Evolutionary conservation across 2,797 vertebrate species (phyloP).

Genomic region (Oophaga sylvatica): DNA sequence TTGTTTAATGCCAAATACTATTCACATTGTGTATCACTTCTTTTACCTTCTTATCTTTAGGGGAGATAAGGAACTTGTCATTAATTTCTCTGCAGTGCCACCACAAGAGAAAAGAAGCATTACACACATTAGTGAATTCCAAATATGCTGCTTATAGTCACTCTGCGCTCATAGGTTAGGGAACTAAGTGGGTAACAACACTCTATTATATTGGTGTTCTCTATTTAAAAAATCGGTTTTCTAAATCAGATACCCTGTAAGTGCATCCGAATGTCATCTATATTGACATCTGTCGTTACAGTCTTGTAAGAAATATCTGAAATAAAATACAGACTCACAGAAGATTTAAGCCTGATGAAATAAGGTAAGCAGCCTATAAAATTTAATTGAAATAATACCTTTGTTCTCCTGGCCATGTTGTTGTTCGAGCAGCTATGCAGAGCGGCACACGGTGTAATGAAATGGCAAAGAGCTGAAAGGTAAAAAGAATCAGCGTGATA

Average conservation of each 20-base stretch:
- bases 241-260: no score
- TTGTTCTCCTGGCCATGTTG: slow-evolving; percentile 42
- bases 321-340: slow-evolving; percentile 10
- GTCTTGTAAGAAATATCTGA: not conserved
- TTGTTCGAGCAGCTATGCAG: slow-evolving; percentile 37
- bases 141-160: not conserved
- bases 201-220: not conserved
- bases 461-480: slow-evolving; percentile 57
- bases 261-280: not conserved
- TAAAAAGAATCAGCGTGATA: slow-evolving; percentile 56
- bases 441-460: slow-evolving; percentile 51
- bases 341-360: slow-evolving; percentile 39
- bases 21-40: not conserved
- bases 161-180: not conserved
- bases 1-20: not conserved
- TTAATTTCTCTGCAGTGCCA: not conserved
- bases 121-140: not conserved
- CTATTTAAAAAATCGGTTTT: not conserved
- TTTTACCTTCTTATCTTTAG: not conserved
- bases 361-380: slow-evolving; percentile 19
- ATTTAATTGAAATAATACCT: slow-evolving; percentile 51
- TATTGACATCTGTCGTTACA: not conserved
- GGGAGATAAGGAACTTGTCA: not conserved
- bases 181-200: not conserved
- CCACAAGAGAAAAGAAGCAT: not conserved